Evolutionary conservation across 2,113 vertebrate genomes (phyloP).

Genomic region (Cephalopterus ornatus): DNA sequence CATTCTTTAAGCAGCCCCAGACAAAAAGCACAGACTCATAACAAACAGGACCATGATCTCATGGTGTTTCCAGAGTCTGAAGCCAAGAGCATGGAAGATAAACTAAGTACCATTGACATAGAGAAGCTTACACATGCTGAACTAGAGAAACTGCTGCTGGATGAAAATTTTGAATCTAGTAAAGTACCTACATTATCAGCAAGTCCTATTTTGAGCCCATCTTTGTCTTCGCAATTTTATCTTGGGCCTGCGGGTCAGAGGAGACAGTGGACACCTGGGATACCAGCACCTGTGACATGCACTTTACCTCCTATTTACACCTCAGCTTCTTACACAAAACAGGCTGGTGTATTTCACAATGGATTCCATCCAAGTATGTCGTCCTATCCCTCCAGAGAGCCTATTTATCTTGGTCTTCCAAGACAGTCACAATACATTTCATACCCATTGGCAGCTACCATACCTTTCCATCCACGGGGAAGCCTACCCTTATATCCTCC

Average conservation of each 20-base stretch:
- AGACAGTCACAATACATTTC: slow-evolving; percentile 80
- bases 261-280: slow-evolving; percentile 81
- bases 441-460: slow-evolving; percentile 79
- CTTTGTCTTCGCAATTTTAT: slow-evolving; percentile 82
- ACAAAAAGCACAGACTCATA: slow-evolving; percentile 66
- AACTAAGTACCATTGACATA: slow-evolving; percentile 83
- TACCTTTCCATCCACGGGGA: slow-evolving; percentile 76
- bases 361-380: slow-evolving; percentile 82
- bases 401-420: slow-evolving; percentile 78
- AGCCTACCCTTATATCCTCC: slow-evolving; percentile 71
- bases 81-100: slow-evolving; percentile 76
- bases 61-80: slow-evolving; percentile 93
- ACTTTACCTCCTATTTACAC: slow-evolving; percentile 79
- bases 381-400: slow-evolving; percentile 71
- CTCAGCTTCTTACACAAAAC: slow-evolving; percentile 81
- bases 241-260: slow-evolving; percentile 74
- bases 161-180: slow-evolving; percentile 85
- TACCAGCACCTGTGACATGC: slow-evolving; percentile 76
- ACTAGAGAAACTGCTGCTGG: slow-evolving; percentile 91
- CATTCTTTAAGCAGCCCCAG: slow-evolving; percentile 58
- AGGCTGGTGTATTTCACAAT: slow-evolving; percentile 85
- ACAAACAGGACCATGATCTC: slow-evolving; percentile 87
- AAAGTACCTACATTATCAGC: slow-evolving; percentile 75
- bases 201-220: slow-evolving; percentile 80
- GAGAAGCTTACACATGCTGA: slow-evolving; percentile 90